Evolutionary conservation across 2,113 vertebrate genomes (phyloP).

Genomic region (Phoenicopterus ruber): DNA sequence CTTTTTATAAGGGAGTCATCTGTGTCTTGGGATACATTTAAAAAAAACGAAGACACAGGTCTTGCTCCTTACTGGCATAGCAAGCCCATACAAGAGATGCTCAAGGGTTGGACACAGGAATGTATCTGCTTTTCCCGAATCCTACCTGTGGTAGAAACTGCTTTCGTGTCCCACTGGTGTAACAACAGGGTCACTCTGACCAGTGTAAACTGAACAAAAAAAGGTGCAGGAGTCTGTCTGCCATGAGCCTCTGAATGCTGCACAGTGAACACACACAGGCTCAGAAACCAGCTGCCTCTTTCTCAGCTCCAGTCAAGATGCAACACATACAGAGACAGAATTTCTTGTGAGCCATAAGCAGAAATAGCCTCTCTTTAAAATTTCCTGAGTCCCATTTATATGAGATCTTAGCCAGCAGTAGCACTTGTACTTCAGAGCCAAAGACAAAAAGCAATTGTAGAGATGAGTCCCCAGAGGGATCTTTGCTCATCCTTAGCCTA

Average conservation of each 20-base stretch:
- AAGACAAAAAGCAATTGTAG: not conserved
- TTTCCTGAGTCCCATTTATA: not conserved
- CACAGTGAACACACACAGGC: fast-evolving
- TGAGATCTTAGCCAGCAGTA: not conserved
- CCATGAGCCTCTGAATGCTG: not conserved
- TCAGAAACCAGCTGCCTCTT: not conserved
- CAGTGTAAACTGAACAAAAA: not conserved
- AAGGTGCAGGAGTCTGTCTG: not conserved
- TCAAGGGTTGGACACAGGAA: not conserved
- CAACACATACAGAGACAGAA: not conserved
- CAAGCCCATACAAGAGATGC: not conserved
- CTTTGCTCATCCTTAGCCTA: not conserved
- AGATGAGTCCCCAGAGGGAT: not conserved
- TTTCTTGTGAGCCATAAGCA: not conserved
- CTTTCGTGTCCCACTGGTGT: not conserved
- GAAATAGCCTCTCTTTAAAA: not conserved
- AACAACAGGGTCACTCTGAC: not conserved
- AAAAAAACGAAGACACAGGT: not conserved
- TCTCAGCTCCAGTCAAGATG: not conserved
- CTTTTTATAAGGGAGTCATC: not conserved
- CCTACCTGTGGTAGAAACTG: not conserved
- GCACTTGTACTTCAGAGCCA: not conserved
- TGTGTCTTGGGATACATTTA: not conserved
- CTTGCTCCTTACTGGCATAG: not conserved
- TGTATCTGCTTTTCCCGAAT: not conserved